Percentiles rank a stretch among this genome's conserved stretches.
These are phyloP conservation scores for Cyclura pinguis DNA, from an alignment of 2,797 vertebrate genomes.

Conservation along the genomic window DNA sequence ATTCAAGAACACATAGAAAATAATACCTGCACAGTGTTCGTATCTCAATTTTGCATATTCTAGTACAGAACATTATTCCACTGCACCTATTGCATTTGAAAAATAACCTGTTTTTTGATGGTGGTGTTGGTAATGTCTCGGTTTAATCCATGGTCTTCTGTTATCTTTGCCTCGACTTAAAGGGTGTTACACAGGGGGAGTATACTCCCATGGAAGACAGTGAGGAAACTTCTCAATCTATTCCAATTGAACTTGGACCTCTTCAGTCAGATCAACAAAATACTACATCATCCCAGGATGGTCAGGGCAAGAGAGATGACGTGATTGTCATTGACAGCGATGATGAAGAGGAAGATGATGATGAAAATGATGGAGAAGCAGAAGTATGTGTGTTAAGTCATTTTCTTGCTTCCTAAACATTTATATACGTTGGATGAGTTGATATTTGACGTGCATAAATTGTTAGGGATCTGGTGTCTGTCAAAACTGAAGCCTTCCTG, in stretches of 20 bases:
- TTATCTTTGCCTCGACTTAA: conserved; percentile 45
- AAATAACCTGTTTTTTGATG: too few species aligned
- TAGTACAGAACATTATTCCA: too few species aligned
- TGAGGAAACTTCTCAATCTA: conserved; percentile 85
- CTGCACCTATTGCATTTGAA: too few species aligned
- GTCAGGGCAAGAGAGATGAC: conserved; percentile 84
- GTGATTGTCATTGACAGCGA: conserved; percentile 96
- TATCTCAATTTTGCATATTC: too few species aligned
- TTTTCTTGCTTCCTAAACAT: neutral
- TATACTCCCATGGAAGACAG: conserved; percentile 87
- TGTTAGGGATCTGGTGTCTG: neutral
- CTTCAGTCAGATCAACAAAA: conserved; percentile 83
- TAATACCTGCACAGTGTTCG: too few species aligned
- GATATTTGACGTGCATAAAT: neutral
- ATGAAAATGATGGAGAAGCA: conserved; percentile 91
- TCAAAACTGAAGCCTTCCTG: neutral
- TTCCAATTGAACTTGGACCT: conserved; percentile 83
- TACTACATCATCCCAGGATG: conserved; percentile 84
- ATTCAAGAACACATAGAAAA: too few species aligned
- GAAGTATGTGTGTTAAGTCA: conserved; percentile 81
- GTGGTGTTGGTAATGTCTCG: too few species aligned
- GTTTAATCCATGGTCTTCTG: neutral
- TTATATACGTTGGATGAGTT: too few species aligned
- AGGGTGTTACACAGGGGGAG: conserved; percentile 88
- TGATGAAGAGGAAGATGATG: conserved; percentile 93